These are phyloP conservation scores for Epinotia ramella DNA, from an alignment of 2,888 invertebrate genomes.

Conservation along the genomic window DNA sequence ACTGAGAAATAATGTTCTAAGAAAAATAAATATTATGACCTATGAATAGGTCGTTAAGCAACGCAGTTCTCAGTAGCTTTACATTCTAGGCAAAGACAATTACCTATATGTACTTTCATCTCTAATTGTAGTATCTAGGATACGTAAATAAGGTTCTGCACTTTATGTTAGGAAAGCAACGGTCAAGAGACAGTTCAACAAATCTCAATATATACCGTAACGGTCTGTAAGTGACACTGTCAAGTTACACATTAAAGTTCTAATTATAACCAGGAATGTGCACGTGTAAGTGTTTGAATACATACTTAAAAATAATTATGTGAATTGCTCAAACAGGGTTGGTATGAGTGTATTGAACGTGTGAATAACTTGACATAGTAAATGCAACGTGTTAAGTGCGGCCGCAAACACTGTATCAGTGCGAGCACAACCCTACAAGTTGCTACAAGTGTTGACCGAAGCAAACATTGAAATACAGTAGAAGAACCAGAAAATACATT, in stretches of 20 bases:
- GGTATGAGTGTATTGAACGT: slow-evolving; percentile 43
- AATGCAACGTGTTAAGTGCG: slow-evolving; percentile 53
- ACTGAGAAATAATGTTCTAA: slow-evolving; percentile 11
- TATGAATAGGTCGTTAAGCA: slow-evolving; percentile 33
- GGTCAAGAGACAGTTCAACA: slow-evolving; percentile 28
- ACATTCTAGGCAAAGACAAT: slow-evolving; percentile 21
- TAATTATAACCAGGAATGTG: slow-evolving; percentile 37
- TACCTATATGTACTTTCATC: slow-evolving; percentile 36
- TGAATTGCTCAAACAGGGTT: slow-evolving; percentile 37
- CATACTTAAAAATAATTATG: slow-evolving; percentile 31
- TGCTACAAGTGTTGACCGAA: slow-evolving; percentile 26
- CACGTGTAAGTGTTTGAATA: slow-evolving; percentile 21
- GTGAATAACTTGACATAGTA: slow-evolving; percentile 53
- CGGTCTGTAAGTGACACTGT: slow-evolving; percentile 26
- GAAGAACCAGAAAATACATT: slow-evolving; percentile 32
- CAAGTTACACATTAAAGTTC: slow-evolving; percentile 25
- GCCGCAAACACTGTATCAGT: slow-evolving; percentile 53
- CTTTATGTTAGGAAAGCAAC: slow-evolving; percentile 34
- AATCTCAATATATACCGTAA: slow-evolving; percentile 41
- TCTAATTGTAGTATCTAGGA: slow-evolving; percentile 40
- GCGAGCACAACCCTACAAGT: slow-evolving; percentile 50
- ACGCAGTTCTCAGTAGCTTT: slow-evolving; percentile 32
- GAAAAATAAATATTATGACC: slow-evolving; percentile 21
- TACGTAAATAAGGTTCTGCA: slow-evolving; percentile 43
- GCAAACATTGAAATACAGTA: slow-evolving; percentile 10